A percentile compares a stretch with the other conserved stretches of the same genome.
Evolutionary conservation across 2,888 invertebrate genomes (phyloP).

Genomic region (Cybosia mesomella): DNA sequence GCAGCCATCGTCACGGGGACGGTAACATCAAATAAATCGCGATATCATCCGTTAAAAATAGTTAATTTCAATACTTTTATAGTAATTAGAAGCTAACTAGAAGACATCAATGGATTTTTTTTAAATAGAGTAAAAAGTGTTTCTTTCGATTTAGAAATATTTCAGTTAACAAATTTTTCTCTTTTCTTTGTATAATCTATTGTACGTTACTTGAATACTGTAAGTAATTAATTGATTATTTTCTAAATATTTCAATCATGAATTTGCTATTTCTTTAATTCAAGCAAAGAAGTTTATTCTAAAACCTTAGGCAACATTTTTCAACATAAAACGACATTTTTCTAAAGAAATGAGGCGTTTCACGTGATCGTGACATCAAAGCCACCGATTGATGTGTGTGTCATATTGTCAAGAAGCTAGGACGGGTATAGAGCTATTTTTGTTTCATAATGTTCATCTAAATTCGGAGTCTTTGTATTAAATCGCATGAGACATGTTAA

Average conservation of each 20-base stretch:
- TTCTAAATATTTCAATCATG: background rate
- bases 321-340: conserved; percentile 39
- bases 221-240: background rate
- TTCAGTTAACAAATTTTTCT: background rate
- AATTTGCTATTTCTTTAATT: background rate
- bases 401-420: conserved; percentile 58
- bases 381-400: conserved; percentile 63
- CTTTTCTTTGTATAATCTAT: background rate
- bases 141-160: background rate
- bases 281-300: conserved; percentile 4
- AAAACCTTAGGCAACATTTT: conserved; percentile 31
- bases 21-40: too few relatives aligned
- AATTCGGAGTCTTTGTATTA: conserved; percentile 20
- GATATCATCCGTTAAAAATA: too few relatives aligned
- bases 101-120: background rate
- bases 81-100: background rate
- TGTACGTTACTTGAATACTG: background rate
- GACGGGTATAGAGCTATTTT: conserved; percentile 31
- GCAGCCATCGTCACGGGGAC: too few relatives aligned
- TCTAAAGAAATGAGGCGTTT: conserved; percentile 49
- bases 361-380: conserved; percentile 66
- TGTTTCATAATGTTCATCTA: conserved; percentile 20
- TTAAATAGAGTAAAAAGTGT: background rate
- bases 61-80: too few relatives aligned
- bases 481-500: conserved; percentile 16